Base-by-base conservation (phyloP, 2,888 invertebrate genomes). In the Netelia melanura region DNA sequence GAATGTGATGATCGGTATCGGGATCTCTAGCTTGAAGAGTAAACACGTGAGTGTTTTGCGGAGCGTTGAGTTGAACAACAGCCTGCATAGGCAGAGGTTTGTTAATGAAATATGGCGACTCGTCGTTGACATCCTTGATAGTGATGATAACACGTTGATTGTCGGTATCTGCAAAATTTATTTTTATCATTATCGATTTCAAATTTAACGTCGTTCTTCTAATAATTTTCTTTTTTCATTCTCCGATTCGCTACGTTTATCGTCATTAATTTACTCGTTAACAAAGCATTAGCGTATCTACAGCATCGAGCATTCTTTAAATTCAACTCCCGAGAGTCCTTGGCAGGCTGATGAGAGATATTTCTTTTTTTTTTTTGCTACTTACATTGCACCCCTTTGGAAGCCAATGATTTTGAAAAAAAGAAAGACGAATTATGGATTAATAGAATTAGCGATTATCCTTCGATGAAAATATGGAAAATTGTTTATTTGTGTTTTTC, bases 11-110 rank as follows among this genome's bases (percentile, higher is more conserved):
- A 94, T 98, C 98, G 0, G 98, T 98, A 93, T 99, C 98, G 2
- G 99, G 99, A 94, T 99, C 99, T 87, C 98, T 95, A 17, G 99
- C 99, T 94, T 98, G 98, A 38, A 99, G 96, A n/a, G 98, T 98
- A 94, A 98, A 99, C 3, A 99, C 98, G 5, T 98, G 98, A 0
- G 98, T 98, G 93, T 98, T 99, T 56, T 98, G 97, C 3, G 98
- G 97, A 3, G 99, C 98, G 93, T 99, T 99, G 76, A 98, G 95
- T 92, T 99, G 98, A 0, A 99, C 98, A 84, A 99, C 98, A 0
- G 99, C 98, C 94, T 99, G 98, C 98, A 99, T 99, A 21, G 99
- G 99, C 87, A 98, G 95, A 0, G 99, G 99, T 1, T 98, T 96
- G 94, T 99, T 99, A 95, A 99, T 98, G 95, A 99, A 99, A 94